Evolutionary conservation across 2,797 vertebrate genomes (phyloP).

Genomic region (Nannoperca australis): DNA sequence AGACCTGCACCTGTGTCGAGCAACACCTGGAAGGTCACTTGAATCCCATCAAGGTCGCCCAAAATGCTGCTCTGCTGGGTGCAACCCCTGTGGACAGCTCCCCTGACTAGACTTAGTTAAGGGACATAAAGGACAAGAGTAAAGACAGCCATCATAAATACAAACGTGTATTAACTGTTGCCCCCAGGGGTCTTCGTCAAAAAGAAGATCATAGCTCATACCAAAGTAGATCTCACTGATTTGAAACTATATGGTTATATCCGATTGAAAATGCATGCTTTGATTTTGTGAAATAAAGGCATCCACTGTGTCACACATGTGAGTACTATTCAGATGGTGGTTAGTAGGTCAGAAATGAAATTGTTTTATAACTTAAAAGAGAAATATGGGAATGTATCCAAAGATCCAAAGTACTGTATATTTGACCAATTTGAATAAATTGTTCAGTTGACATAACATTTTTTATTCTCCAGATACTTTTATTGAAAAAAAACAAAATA

Average conservation of each 20-base stretch:
- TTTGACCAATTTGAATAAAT: neutral
- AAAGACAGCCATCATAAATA: neutral
- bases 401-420: neutral
- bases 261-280: neutral
- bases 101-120: neutral
- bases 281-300: neutral
- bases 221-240: neutral
- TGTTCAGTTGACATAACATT: neutral
- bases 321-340: neutral
- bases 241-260: neutral
- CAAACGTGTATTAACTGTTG: neutral
- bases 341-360: neutral
- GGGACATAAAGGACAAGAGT: neutral
- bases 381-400: neutral
- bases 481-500: neutral
- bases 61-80: neutral
- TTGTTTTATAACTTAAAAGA: neutral
- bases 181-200: neutral
- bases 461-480: neutral
- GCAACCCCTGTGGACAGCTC: neutral
- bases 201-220: neutral
- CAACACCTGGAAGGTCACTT: slow-evolving; percentile 3
- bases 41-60: neutral
- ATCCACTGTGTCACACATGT: neutral
- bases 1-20: slow-evolving; percentile 2